Percentiles rank a stretch among this genome's conserved stretches.
Evolutionary conservation across 2,888 invertebrate species (phyloP).

Genomic region (Acanthacorydalis orientalis): DNA sequence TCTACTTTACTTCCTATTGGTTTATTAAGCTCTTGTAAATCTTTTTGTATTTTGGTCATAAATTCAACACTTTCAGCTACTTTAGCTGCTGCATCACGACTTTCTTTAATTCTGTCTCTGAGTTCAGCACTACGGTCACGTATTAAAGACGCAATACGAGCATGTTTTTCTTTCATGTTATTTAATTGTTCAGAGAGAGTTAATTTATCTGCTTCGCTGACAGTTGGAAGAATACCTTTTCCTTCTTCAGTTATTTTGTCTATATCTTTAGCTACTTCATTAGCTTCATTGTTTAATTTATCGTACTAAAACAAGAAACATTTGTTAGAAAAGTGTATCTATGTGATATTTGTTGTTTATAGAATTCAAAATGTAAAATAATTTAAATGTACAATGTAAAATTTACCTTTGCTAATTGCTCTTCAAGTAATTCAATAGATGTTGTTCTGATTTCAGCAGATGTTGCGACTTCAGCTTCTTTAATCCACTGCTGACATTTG

Average conservation of each 20-base stretch:
- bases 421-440: conserved; percentile 67
- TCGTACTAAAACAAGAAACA: conserved; percentile 36
- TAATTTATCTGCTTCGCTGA: conserved; percentile 73
- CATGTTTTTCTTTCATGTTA: conserved; percentile 60
- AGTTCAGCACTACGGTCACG: conserved; percentile 58
- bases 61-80: conserved; percentile 67
- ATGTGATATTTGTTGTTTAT: background rate
- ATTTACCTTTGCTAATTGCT: conserved; percentile 57
- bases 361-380: background rate
- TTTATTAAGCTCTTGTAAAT: conserved; percentile 65
- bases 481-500: conserved; percentile 73
- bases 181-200: conserved; percentile 67
- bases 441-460: conserved; percentile 65
- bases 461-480: conserved; percentile 76
- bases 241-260: conserved; percentile 63
- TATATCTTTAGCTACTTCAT: conserved; percentile 50
- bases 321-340: background rate
- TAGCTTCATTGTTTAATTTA: conserved; percentile 57
- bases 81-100: conserved; percentile 63
- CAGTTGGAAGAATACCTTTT: conserved; percentile 58
- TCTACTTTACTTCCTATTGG: conserved; percentile 77
- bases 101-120: conserved; percentile 61
- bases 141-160: conserved; percentile 54
- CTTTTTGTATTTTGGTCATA: conserved; percentile 65
- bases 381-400: background rate